Evolutionary conservation across 2,888 invertebrate genomes (phyloP).

Genomic region (Drosophila nigritarsus): DNA sequence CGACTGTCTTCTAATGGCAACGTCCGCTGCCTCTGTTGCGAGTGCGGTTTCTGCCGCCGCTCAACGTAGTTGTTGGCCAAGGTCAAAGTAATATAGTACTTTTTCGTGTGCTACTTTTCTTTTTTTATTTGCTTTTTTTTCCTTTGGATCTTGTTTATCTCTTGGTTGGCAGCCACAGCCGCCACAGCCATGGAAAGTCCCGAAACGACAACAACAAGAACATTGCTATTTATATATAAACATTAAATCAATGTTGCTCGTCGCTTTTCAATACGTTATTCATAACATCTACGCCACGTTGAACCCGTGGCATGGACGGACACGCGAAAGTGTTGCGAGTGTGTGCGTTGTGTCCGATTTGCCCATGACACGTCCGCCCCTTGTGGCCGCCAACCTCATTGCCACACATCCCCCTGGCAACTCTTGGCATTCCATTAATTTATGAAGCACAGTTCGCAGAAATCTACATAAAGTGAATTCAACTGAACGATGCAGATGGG

Average conservation of each 20-base stretch:
- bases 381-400: conserved; percentile 8
- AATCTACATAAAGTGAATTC: conserved; percentile 10
- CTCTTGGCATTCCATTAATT: conserved; percentile 20
- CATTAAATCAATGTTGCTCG: conserved; percentile 79
- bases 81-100: conserved; percentile 67
- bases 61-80: conserved; percentile 44
- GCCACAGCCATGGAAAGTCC: conserved; percentile 35
- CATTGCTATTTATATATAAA: conserved; percentile 22
- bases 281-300: conserved; percentile 74
- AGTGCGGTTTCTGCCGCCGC: conserved; percentile 6
- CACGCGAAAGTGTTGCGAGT: conserved; percentile 13
- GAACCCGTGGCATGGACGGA: conserved; percentile 33
- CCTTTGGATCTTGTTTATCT: conserved; percentile 42
- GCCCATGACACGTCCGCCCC: conserved; percentile 62
- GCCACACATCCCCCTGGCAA: conserved; percentile 24
- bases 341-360: conserved; percentile 27
- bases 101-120: conserved; percentile 60
- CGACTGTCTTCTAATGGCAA: conserved; percentile 66
- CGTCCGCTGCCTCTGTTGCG: conserved; percentile 45
- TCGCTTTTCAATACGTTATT: conserved; percentile 67
- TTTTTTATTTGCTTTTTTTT: conserved; percentile 25
- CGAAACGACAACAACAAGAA: conserved; percentile 16
- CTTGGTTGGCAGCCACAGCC: conserved; percentile 40
- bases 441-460: conserved; percentile 22
- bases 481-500: conserved; percentile 16